Conservation (phyloP, 2,888 invertebrate genomes). For the Lasioglossum villosulum region DNA sequence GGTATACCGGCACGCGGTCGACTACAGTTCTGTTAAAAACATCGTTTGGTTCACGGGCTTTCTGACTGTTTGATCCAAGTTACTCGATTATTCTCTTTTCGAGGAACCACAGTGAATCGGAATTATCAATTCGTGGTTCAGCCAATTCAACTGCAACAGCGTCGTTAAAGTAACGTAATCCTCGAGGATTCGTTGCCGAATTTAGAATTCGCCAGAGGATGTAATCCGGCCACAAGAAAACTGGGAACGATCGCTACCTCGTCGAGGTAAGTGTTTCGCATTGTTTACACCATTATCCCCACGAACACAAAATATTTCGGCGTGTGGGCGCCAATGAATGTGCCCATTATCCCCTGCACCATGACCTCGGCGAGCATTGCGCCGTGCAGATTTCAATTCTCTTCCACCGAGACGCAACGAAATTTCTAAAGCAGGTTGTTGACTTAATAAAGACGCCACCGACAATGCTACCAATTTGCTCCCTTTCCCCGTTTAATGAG, state of each 20-base stretch:
- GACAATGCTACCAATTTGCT: constrained; percentile 41
- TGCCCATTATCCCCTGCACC: background rate
- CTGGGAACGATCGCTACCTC: background rate
- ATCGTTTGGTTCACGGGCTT: constrained; percentile 69
- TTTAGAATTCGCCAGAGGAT: background rate
- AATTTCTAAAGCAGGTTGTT: constrained; percentile 49
- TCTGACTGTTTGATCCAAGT: background rate
- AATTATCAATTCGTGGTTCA: background rate
- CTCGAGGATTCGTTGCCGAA: background rate
- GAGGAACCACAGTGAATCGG: background rate
- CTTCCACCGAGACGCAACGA: constrained; percentile 24
- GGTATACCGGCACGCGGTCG: constrained; percentile 79
- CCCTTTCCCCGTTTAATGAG: constrained; percentile 10
- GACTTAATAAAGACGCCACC: constrained; percentile 51
- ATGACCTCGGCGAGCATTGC: background rate
- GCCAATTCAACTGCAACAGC: background rate
- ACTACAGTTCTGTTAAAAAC: constrained; percentile 77
- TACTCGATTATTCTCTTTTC: background rate
- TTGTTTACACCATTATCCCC: background rate
- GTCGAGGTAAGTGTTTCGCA: constrained; percentile 21
- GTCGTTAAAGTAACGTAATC: background rate
- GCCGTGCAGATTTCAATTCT: constrained; percentile 31
- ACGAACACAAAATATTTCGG: constrained; percentile 10
- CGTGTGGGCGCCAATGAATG: constrained; percentile 30
- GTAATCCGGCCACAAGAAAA: background rate